Evolutionary conservation across 2,888 invertebrate species (phyloP), one percentile per base, ranked within the genome.

Genomic region (Drosophila kuntzei): DNA sequence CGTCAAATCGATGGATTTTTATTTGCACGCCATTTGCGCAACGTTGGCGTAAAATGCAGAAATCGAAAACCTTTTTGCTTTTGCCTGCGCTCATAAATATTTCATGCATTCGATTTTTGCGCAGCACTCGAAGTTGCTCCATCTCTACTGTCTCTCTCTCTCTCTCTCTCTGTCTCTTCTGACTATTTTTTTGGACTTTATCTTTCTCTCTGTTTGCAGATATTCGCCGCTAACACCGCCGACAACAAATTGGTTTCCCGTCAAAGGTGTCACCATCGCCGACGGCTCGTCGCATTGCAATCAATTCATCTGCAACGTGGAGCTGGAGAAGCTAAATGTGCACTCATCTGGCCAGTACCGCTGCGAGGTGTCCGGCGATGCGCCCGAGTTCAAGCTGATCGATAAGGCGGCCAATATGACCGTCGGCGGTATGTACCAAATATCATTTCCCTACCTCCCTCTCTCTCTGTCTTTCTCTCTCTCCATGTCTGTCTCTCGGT

Each of bases 311-410:
- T 92, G 92, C 77, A 92, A 91, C 73, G 91, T 92, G 60, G 92
- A 92, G 75, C 80, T 92, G 73, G 91, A 92, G 77, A 89, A 91
- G 65, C 85, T 92, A 32, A 91, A 89, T 65, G 80, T 81, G 68
- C 83, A 89, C 62, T 92, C 92, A 54, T 91, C 91, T 25, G 95
- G 95, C 14, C 93, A 93, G 36, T 95, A 94, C 89, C 92, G 94
- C 55, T 95, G 95, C 87, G 95, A 95, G 89, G 94, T 95, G 47
- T 94, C 94, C 71, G 94, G 94, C 67, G 94, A 95, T 90, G 94
- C 94, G 25, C 94, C 94, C 7, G 93, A 94, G 76, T 94, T 94
- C 84, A 92, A 94, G 80, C 92, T 94, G 75, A 94, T 93, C 59
- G 93, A 94, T 71, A 93, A 93, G 83, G 93, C 94, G 46, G 93